Base-by-base conservation (phyloP, 2,797 vertebrate genomes). In the Acanthurus tractus region DNA sequence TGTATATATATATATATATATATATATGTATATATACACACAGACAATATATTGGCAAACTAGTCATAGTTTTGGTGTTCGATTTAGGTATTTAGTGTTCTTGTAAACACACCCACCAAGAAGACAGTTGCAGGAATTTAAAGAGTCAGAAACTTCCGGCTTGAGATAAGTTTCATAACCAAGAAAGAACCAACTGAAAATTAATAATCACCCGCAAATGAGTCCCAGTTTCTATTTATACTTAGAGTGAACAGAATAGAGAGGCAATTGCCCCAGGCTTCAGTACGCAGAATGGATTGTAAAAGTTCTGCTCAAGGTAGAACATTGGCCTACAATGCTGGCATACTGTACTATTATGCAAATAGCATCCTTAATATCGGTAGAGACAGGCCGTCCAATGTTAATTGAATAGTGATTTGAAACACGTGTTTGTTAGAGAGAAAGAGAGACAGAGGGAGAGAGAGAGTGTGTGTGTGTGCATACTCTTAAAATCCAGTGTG, bases 211-310 rank as follows among this genome's bases (percentile, higher is more conserved):
- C 78, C 88, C 14, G 46, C 79, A 92, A 87, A 91, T 90, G 81
- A 85, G 90, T 78, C 81, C 82, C 44, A 86, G 42, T 89, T 90
- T 86, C 85, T 88, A 88, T 90, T 91, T 87, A 78, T 89, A 80
- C 52, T 46, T 68, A 54, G 44, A 86, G 72, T 68, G 66, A 87
- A 77, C 29, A 64, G 49, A 85, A 83, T 63, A 67, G 75, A 70
- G 84, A 86, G 83, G 61, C 63, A 74, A 62, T 59, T 48, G 79
- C 84, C 82, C 34, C 58, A 34, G 83, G 85, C 78, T 62, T 66
- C 57, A 66, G 53, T 67, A 59, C 78, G 76, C 72, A 66, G 76
- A 83, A 85, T 68, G 82, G 86, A 68, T 82, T 86, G 75, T 86
- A 65, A 80, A 88, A 81, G 77, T 83, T 88, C 54, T 82, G 56